Evolutionary conservation across 2,888 invertebrate species (phyloP).

Genomic region (Meghimatium bilineatum): DNA sequence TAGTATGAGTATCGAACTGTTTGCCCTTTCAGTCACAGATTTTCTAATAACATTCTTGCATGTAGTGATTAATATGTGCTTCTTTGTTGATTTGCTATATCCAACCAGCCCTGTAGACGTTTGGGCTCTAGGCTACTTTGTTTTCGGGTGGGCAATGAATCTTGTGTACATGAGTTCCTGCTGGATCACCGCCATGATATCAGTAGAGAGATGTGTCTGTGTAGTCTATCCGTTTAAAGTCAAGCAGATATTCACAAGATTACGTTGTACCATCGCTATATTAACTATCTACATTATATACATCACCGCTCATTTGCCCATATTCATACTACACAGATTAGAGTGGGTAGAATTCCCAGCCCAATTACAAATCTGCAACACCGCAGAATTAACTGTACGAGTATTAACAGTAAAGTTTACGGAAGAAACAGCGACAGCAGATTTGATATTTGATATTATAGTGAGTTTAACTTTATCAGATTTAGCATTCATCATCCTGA

Average conservation of each 20-base stretch:
- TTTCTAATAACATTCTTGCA: background rate
- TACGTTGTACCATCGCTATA: background rate
- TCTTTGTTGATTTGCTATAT: background rate
- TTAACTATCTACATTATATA: background rate
- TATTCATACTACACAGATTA: background rate
- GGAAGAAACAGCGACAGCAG: background rate
- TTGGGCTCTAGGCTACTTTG: background rate
- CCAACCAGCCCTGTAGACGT: background rate
- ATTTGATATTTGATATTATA: background rate
- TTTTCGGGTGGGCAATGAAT: background rate
- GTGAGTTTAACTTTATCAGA: background rate
- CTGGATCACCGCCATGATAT: conserved; percentile 27
- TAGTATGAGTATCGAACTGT: background rate
- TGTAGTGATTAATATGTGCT: background rate
- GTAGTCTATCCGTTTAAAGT: conserved; percentile 20
- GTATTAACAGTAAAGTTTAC: background rate
- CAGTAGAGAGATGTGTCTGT: conserved; percentile 30
- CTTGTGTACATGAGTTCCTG: conserved; percentile 11
- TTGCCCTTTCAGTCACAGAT: background rate
- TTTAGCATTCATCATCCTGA: background rate
- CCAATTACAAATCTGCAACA: background rate
- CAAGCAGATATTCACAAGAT: conserved; percentile 19
- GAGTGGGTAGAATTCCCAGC: background rate
- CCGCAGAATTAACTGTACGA: background rate
- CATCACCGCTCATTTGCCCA: background rate